Conservation (phyloP, 1,140 invertebrate species). For the Lepidurus apus region DNA sequence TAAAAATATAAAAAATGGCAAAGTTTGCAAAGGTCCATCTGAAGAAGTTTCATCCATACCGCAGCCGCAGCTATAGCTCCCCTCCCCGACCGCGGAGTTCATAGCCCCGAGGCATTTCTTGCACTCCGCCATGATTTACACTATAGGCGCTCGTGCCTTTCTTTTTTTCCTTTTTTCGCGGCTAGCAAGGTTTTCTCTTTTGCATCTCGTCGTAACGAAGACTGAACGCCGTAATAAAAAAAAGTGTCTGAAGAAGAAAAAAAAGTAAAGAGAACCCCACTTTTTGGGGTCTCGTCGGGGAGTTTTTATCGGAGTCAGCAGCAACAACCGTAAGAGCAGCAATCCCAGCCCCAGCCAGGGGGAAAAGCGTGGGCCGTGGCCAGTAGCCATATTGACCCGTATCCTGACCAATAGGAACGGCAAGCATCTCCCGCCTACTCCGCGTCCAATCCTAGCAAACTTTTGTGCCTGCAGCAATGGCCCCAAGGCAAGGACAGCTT, state of each 20-base stretch:
- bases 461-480: constrained; percentile 7
- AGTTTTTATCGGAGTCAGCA: constrained; percentile 9
- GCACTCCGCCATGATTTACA: background rate
- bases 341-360: background rate
- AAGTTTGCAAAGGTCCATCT: background rate
- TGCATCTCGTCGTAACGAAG: background rate
- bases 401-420: constrained; percentile 13
- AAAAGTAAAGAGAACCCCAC: background rate
- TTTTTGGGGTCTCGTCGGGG: background rate
- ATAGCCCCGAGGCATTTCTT: background rate
- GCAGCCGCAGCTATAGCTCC: background rate
- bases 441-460: constrained; percentile 14
- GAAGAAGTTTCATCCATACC: background rate
- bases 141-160: background rate
- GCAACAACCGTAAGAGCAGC: constrained; percentile 2
- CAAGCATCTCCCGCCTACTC: constrained; percentile 12
- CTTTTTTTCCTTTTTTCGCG: background rate
- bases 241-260: background rate
- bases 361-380: constrained; percentile 20
- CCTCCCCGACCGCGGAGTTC: background rate
- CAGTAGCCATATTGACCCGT: constrained; percentile 21
- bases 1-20: background rate
- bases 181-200: background rate
- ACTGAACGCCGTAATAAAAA: background rate
- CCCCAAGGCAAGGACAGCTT: background rate